Conservation (phyloP, 2,888 invertebrate genomes). For the Andrena hattorfiana region DNA sequence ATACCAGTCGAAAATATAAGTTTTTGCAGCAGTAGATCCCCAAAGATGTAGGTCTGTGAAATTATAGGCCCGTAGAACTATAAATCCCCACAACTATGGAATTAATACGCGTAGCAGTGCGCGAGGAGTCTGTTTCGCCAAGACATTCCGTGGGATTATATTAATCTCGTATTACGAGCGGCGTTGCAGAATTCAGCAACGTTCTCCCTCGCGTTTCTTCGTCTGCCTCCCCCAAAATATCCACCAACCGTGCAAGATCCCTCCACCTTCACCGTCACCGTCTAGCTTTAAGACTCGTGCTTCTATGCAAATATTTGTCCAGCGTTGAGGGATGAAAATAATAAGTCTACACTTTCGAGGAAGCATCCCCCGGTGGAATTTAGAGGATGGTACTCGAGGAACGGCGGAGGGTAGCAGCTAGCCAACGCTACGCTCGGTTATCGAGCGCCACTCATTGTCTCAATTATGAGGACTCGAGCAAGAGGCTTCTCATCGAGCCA, state of each 20-base stretch:
- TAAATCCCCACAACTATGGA: background rate
- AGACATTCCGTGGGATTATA: background rate
- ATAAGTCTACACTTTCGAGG: constrained; percentile 69
- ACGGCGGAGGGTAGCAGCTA: constrained; percentile 43
- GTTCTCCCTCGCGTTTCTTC: background rate
- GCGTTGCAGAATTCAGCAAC: constrained; percentile 5
- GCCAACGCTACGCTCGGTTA: constrained; percentile 47
- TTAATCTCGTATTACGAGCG: constrained; percentile 28
- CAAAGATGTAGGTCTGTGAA: background rate
- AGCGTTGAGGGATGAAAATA: constrained; percentile 77
- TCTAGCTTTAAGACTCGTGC: constrained; percentile 25
- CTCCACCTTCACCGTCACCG: background rate
- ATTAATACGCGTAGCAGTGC: background rate
- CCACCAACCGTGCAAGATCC: constrained; percentile 19
- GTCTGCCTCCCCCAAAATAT: constrained; percentile 8
- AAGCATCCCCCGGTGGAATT: constrained; percentile 43
- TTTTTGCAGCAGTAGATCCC: background rate
- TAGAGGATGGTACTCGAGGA: constrained; percentile 21
- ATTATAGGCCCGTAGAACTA: background rate
- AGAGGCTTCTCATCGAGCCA: constrained; percentile 57
- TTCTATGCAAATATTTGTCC: constrained; percentile 77
- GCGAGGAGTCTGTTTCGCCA: background rate
- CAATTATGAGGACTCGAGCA: constrained; percentile 64
- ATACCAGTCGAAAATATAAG: background rate
- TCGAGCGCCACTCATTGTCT: constrained; percentile 68